A percentile compares a stretch with the other conserved stretches of the same genome.
These are phyloP conservation scores for Drymodes brunneopygia DNA, from an alignment of 2,113 vertebrate genomes.

Conservation along the genomic window DNA sequence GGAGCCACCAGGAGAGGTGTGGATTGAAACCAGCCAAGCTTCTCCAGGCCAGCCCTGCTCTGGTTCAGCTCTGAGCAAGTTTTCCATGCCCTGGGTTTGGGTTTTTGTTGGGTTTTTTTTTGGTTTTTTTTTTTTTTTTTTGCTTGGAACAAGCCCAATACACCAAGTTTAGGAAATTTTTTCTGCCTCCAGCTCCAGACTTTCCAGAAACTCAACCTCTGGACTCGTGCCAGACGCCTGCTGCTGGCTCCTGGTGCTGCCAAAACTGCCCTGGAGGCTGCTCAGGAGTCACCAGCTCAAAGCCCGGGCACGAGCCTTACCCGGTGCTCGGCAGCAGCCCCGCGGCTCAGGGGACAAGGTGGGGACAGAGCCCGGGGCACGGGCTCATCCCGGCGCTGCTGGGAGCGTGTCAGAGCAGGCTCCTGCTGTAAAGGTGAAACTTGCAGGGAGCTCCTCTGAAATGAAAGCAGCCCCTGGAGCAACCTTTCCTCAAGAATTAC, in stretches of 20 bases:
- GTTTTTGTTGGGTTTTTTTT: too few species aligned
- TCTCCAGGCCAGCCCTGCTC: not conserved
- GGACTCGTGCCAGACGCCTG: not conserved
- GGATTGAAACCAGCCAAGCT: fast-evolving
- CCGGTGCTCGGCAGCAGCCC: not conserved
- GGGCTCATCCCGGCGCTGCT: not conserved
- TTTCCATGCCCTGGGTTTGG: not conserved
- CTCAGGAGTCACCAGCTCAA: not conserved
- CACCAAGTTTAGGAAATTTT: not conserved
- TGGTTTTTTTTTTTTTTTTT: not conserved
- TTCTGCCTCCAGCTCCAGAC: not conserved
- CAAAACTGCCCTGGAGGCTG: not conserved
- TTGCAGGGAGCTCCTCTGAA: not conserved
- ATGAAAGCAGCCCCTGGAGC: slow-evolving; percentile 39
- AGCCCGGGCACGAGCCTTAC: not conserved
- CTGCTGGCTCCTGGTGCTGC: not conserved
- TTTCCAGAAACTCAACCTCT: not conserved
- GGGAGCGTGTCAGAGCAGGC: not conserved
- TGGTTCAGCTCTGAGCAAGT: not conserved
- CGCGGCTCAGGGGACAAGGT: not conserved
- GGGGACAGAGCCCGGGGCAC: fast-evolving
- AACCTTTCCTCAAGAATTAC: slow-evolving; percentile 11
- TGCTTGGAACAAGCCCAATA: not conserved
- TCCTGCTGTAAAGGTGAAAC: not conserved
- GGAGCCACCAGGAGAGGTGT: not conserved